Percentiles rank a stretch among this genome's conserved stretches.
phyloP scores from a whole-genome alignment of 2,888 invertebrate species.

The Agrotis puta region DNA sequence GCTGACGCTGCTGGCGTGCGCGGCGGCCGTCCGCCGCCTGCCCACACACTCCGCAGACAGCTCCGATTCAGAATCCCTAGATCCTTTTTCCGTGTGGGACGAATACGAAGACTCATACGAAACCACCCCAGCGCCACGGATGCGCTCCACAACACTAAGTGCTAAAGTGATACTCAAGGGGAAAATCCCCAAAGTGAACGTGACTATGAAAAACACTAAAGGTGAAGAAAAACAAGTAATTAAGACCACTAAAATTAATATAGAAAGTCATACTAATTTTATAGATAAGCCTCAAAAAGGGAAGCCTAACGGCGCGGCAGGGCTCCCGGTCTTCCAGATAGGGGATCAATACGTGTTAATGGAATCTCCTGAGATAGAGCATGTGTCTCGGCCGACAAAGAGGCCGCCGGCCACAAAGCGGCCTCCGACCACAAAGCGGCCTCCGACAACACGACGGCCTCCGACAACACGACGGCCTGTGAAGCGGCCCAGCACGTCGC shows the following conservation, averaged over 20 bases:
- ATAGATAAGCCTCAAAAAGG: slow-evolving; percentile 78
- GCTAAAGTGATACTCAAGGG: slow-evolving; percentile 83
- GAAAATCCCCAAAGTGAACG: slow-evolving; percentile 81
- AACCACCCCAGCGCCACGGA: slow-evolving; percentile 73
- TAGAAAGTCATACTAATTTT: slow-evolving; percentile 87
- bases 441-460: slow-evolving; percentile 68
- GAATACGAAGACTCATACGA: slow-evolving; percentile 83
- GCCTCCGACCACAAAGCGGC: slow-evolving; percentile 49
- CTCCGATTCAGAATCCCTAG: slow-evolving; percentile 80
- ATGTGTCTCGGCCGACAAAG: slow-evolving; percentile 63
- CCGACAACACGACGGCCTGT: slow-evolving; percentile 69
- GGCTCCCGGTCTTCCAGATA: slow-evolving; percentile 68
- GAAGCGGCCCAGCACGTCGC: slow-evolving; percentile 65
- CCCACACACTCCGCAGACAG: slow-evolving; percentile 69
- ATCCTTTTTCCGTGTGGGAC: slow-evolving; percentile 82
- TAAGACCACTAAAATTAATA: slow-evolving; percentile 86
- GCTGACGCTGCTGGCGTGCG: slow-evolving; percentile 86
- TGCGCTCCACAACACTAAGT: slow-evolving; percentile 73
- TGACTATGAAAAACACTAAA: slow-evolving; percentile 79
- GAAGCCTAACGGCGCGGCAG: slow-evolving; percentile 66
- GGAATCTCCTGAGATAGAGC: slow-evolving; percentile 68
- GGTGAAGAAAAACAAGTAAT: slow-evolving; percentile 80
- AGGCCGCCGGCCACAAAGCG: slow-evolving; percentile 69
- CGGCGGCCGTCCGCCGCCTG: slow-evolving; percentile 78
- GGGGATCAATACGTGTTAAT: slow-evolving; percentile 77